phyloP scores from a whole-genome alignment of 1,140 invertebrate genomes.

The Philaenus spumarius region DNA sequence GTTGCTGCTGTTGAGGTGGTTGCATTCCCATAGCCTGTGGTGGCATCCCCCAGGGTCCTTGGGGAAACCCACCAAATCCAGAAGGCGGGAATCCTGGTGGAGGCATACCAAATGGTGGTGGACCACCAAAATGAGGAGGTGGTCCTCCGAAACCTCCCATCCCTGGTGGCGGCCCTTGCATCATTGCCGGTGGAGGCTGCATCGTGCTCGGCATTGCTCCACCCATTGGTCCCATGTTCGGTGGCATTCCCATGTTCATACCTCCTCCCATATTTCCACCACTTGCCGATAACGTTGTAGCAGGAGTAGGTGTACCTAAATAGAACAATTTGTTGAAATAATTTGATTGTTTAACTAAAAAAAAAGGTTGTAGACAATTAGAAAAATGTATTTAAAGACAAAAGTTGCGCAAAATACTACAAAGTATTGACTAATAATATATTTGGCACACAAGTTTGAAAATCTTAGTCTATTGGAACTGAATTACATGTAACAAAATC shows the following conservation, averaged over 20 bases:
- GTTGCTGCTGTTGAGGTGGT: constrained; percentile 16
- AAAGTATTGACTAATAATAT: no score
- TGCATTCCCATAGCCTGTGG: constrained; percentile 33
- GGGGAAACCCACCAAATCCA: constrained; percentile 18
- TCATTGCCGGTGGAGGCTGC: constrained; percentile 48
- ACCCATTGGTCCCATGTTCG: constrained; percentile 5
- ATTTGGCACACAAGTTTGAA: no score
- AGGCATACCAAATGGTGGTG: constrained; percentile 59
- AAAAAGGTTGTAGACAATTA: no score
- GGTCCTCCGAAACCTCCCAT: constrained; percentile 45
- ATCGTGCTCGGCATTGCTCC: constrained; percentile 42
- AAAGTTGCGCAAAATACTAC: no score
- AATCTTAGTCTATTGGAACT: no score
- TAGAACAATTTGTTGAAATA: no score
- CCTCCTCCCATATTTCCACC: background rate
- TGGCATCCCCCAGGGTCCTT: constrained; percentile 38
- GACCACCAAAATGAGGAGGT: constrained; percentile 47
- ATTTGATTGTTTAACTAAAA: no score
- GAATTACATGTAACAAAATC: no score
- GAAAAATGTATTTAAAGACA: no score
- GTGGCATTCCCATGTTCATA: background rate
- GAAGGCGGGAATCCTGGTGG: constrained; percentile 50
- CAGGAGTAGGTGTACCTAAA: no score
- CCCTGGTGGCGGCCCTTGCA: constrained; percentile 45
- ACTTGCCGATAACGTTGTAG: background rate